Conservation (phyloP, 1,140 invertebrate species). For the Solenopsis invicta region DNA sequence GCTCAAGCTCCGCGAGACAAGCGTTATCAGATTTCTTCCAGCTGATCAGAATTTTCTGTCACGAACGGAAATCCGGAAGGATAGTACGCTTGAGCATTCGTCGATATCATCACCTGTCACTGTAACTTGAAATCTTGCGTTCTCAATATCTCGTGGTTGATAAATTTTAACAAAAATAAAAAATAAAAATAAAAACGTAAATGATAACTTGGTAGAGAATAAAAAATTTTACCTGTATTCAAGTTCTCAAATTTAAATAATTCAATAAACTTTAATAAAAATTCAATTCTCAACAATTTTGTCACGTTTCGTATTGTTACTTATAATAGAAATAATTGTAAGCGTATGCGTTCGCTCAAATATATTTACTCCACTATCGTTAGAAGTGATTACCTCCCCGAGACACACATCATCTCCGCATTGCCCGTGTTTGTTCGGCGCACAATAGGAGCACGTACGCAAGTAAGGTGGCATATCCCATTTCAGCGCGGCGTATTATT, state of each 20-base stretch:
- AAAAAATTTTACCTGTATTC: neutral
- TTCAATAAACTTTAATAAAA: neutral
- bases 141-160: neutral
- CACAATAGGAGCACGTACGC: constrained; percentile 28
- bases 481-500: constrained; percentile 77
- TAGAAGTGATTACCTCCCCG: neutral
- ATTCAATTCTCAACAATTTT: neutral
- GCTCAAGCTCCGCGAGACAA: constrained; percentile 40
- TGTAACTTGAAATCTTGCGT: neutral
- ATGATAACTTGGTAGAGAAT: neutral
- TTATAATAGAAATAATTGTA: too few species aligned
- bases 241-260: constrained; percentile 1
- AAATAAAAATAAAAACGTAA: neutral
- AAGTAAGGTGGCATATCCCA: constrained; percentile 75
- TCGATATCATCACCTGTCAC: neutral
- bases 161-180: neutral
- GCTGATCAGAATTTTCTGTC: constrained; percentile 37
- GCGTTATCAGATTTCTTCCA: constrained; percentile 43
- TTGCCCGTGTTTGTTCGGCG: constrained; percentile 12
- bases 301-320: neutral
- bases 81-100: neutral
- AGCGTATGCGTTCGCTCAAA: neutral
- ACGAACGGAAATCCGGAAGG: constrained; percentile 23
- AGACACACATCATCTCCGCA: constrained; percentile 3
- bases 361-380: neutral